phyloP scores from a whole-genome alignment of 1,140 invertebrate species.

The Paraescarpia echinospica region DNA sequence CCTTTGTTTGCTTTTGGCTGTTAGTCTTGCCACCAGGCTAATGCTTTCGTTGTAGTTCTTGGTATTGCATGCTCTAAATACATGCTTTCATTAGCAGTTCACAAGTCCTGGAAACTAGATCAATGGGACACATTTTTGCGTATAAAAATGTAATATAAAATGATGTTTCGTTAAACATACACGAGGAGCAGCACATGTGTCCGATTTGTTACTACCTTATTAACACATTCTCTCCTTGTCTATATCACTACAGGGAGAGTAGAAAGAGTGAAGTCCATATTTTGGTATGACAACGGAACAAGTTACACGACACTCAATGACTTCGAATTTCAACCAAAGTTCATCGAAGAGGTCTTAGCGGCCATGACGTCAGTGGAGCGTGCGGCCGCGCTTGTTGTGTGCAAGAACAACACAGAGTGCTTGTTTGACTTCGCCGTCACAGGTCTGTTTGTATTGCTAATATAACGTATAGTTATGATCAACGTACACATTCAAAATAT shows the following conservation, averaged over 20 bases:
- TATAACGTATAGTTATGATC: not conserved
- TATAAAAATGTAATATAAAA: not conserved
- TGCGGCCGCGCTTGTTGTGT: not conserved
- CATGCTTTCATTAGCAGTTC: not conserved
- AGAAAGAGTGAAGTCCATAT: not conserved
- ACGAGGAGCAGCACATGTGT: not conserved
- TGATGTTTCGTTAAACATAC: not conserved
- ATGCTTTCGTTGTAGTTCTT: not conserved
- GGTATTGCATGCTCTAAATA: not conserved
- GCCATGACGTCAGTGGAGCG: not conserved
- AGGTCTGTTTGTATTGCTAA: not conserved
- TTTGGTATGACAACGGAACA: not conserved
- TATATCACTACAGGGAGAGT: not conserved
- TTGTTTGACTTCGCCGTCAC: not conserved
- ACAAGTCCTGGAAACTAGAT: not conserved
- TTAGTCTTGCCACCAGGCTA: not conserved
- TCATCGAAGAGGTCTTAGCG: not conserved
- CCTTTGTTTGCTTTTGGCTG: not conserved
- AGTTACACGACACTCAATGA: not conserved
- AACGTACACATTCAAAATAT: not conserved
- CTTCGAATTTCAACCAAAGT: not conserved
- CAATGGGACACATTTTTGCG: not conserved
- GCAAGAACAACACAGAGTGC: not conserved
- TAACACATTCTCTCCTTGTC: not conserved
- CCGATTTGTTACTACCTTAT: not conserved